Evolutionary conservation across 2,113 vertebrate species (phyloP).

Genomic region (Phyllostomus hastatus): DNA sequence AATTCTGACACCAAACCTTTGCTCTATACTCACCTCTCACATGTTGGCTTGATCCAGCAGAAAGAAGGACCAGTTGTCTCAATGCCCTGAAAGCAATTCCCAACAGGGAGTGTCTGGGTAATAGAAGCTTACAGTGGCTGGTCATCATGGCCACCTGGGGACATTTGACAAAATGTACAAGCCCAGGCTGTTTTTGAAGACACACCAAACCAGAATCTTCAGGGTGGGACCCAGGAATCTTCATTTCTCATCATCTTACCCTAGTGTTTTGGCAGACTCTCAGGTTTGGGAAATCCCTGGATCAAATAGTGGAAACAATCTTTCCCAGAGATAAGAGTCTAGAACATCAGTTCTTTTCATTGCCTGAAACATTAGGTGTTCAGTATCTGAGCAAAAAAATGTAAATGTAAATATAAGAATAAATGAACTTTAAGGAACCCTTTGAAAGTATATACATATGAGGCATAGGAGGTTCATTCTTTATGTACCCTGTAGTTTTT

Average conservation of each 20-base stretch:
- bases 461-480: neutral
- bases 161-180: neutral
- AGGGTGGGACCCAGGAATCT: neutral
- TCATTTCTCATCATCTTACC: neutral
- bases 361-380: neutral
- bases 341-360: neutral
- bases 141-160: neutral
- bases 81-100: neutral
- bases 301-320: neutral
- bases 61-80: neutral
- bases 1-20: neutral
- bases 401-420: neutral
- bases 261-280: neutral
- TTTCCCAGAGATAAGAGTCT: neutral
- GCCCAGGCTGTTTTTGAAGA: no score
- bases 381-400: neutral
- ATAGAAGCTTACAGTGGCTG: rapidly evolving
- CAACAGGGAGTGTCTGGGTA: neutral
- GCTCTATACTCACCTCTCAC: neutral
- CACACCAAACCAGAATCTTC: no score
- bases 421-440: neutral
- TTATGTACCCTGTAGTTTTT: neutral
- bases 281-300: neutral
- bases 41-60: neutral
- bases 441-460: neutral